Conservation (phyloP, 1,140 invertebrate genomes). For the Diplogasteroides magnus region DNA sequence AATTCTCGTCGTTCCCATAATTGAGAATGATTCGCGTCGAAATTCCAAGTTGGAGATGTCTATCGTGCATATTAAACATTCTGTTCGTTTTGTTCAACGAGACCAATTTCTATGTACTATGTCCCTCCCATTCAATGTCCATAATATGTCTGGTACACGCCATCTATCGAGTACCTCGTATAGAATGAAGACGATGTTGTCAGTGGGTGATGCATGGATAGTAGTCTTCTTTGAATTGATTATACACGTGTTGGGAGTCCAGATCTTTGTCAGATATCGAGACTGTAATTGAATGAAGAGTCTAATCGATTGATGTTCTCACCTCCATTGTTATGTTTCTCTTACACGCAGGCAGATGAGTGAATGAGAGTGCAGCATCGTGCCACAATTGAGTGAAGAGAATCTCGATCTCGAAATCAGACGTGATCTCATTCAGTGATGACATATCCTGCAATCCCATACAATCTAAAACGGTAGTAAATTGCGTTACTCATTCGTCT, state of each 20-base stretch:
- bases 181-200: slow-evolving; percentile 53
- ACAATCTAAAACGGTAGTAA: too few species aligned
- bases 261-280: slow-evolving; percentile 41
- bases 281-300: slow-evolving; percentile 9
- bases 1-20: too few species aligned
- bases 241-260: slow-evolving; percentile 53
- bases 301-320: background rate
- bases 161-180: slow-evolving; percentile 45
- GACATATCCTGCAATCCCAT: slow-evolving; percentile 49
- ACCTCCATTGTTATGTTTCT: slow-evolving; percentile 53
- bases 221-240: slow-evolving; percentile 50
- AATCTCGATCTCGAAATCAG: slow-evolving; percentile 55
- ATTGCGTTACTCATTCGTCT: too few species aligned
- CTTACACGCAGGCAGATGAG: slow-evolving; percentile 49
- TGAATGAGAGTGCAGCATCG: slow-evolving; percentile 43
- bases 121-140: too few species aligned
- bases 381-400: slow-evolving; percentile 55
- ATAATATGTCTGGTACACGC: too few species aligned
- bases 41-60: too few species aligned
- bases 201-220: slow-evolving; percentile 51
- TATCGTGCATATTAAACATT: too few species aligned
- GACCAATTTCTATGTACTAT: too few species aligned
- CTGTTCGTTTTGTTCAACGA: too few species aligned
- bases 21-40: too few species aligned
- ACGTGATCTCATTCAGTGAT: slow-evolving; percentile 49